Evolutionary conservation across 2,797 vertebrate species (phyloP).

Genomic region (Muscicapa striata): DNA sequence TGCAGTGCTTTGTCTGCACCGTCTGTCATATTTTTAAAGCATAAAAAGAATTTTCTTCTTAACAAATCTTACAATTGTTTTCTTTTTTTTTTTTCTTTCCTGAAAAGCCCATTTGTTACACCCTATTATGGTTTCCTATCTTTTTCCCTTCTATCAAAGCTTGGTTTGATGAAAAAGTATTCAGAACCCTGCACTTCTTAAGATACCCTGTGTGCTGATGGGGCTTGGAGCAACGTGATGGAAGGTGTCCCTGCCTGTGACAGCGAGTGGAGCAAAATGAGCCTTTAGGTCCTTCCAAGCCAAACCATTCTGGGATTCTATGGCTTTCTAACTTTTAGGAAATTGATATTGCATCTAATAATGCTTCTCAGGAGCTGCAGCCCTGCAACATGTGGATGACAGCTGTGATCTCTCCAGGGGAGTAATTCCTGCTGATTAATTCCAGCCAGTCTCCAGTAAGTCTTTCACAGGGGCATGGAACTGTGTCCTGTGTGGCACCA

Average conservation of each 20-base stretch:
- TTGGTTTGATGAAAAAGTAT: background rate
- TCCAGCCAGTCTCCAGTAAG: background rate
- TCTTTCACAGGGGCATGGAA: background rate
- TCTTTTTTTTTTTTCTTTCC: background rate
- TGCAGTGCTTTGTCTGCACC: background rate
- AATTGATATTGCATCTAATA: background rate
- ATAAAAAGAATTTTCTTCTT: background rate
- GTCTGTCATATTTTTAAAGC: background rate
- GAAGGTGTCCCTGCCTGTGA: background rate
- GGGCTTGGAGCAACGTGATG: background rate
- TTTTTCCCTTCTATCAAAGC: background rate
- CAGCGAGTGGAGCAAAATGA: background rate
- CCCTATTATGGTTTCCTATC: background rate
- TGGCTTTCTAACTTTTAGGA: background rate
- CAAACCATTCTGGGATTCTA: background rate
- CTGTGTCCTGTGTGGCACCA: background rate
- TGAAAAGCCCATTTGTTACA: background rate
- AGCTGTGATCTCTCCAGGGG: background rate
- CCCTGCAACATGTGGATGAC: background rate
- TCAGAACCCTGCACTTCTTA: background rate
- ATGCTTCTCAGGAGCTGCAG: background rate
- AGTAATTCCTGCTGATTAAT: background rate
- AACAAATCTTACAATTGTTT: background rate
- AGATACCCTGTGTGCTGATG: background rate
- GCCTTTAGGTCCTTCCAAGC: background rate